A percentile compares a stretch with the other conserved stretches of the same genome.
phyloP scores from a whole-genome alignment of 2,113 vertebrate genomes.

The Cryptomyrus ogoouensis region DNA sequence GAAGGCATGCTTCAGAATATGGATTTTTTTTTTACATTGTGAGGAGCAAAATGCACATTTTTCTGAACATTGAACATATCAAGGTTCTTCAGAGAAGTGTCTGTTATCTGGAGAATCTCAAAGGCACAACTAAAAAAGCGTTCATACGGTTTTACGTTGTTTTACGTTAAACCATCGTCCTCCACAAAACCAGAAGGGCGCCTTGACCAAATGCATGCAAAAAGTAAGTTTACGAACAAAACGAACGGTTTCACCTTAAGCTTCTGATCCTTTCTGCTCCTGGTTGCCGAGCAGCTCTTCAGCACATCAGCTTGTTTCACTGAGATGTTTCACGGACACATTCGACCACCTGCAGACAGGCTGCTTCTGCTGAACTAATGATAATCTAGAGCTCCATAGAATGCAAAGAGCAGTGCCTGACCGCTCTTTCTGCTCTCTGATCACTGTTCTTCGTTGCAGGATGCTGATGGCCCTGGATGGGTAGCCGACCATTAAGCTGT shows the following conservation, averaged over 20 bases:
- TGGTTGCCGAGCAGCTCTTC: not conserved
- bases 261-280: not conserved
- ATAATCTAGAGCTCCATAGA: not conserved
- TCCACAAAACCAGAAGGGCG: not conserved
- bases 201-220: constrained; percentile 14
- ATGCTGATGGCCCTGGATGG: not conserved
- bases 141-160: not conserved
- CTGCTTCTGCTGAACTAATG: not conserved
- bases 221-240: not conserved
- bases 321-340: not conserved
- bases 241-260: not conserved
- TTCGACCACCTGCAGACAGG: not conserved
- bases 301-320: not conserved
- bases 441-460: not conserved
- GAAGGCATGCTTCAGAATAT: not conserved
- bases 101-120: not conserved
- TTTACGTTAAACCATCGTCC: not conserved
- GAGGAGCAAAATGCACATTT: not conserved
- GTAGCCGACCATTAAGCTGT: not conserved
- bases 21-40: not conserved
- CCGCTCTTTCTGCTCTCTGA: not conserved
- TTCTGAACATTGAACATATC: not conserved
- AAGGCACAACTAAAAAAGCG: constrained; percentile 14
- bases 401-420: not conserved
- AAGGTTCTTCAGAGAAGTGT: not conserved